phyloP scores from a whole-genome alignment of 1,140 invertebrate genomes.

The Papilio xuthus region DNA sequence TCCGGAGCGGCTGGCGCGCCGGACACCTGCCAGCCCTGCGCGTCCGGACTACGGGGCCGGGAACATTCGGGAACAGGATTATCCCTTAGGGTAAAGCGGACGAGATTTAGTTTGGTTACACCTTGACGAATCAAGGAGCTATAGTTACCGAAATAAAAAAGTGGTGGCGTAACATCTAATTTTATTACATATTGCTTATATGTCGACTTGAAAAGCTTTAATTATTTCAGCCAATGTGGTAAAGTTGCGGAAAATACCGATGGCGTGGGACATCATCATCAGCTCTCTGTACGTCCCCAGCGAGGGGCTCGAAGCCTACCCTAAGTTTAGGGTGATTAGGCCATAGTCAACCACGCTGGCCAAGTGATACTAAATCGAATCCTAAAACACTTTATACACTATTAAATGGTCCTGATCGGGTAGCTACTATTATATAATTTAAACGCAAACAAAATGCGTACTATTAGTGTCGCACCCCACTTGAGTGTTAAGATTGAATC shows the following conservation, averaged over 20 bases:
- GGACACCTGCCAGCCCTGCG: constrained; percentile 25
- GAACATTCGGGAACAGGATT: constrained; percentile 56
- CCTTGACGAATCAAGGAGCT: constrained; percentile 31
- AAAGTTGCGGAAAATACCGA: too few species aligned
- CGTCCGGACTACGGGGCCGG: constrained; percentile 42
- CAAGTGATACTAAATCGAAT: too few species aligned
- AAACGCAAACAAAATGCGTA: constrained; percentile 8
- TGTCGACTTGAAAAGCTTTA: too few species aligned
- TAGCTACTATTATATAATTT: background rate
- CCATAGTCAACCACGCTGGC: too few species aligned
- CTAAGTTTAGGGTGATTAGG: too few species aligned
- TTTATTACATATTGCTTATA: background rate
- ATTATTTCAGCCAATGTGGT: too few species aligned
- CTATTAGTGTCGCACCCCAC: constrained; percentile 24
- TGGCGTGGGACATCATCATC: too few species aligned
- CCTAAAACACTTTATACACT: background rate
- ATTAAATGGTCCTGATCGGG: background rate
- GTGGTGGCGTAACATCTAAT: background rate
- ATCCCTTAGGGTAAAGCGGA: constrained; percentile 56
- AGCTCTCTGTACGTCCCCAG: too few species aligned
- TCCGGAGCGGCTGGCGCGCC: background rate
- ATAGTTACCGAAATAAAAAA: constrained; percentile 34
- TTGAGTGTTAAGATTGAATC: background rate
- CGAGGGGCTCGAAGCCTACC: too few species aligned
- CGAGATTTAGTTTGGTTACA: constrained; percentile 58